These are phyloP conservation scores for Hypolimnas misippus DNA, from an alignment of 2,888 invertebrate genomes.

Conservation along the genomic window DNA sequence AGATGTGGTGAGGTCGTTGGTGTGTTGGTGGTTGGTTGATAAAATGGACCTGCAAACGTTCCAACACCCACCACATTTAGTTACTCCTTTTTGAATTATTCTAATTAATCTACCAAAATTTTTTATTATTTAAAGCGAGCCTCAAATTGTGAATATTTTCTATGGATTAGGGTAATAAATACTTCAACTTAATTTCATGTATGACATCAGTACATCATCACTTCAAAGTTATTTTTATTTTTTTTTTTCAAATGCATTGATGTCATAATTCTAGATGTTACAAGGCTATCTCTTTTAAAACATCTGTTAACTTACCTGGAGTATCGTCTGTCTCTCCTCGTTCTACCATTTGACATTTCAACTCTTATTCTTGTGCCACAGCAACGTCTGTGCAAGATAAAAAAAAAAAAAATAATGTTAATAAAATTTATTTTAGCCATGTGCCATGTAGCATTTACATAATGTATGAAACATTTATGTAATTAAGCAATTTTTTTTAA, in stretches of 20 bases:
- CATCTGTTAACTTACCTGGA: constrained; percentile 48
- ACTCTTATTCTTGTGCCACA: constrained; percentile 95
- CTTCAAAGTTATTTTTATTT: neutral
- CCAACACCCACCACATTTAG: constrained; percentile 84
- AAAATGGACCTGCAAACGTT: constrained; percentile 85
- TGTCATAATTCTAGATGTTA: constrained; percentile 18
- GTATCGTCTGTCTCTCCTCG: constrained; percentile 87
- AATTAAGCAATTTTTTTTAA: too few species aligned
- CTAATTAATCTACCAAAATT: constrained; percentile 38
- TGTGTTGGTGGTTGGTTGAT: constrained; percentile 84
- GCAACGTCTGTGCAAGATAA: constrained; percentile 85
- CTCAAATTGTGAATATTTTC: constrained; percentile 19
- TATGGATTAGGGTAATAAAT: constrained; percentile 19
- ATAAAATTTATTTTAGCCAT: too few species aligned
- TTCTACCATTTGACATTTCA: constrained; percentile 96
- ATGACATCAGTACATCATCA: constrained; percentile 19
- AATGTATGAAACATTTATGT: too few species aligned
- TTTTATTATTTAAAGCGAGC: constrained; percentile 27
- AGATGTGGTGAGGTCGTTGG: constrained; percentile 83
- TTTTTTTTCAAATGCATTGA: neutral
- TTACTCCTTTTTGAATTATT: constrained; percentile 59
- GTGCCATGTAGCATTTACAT: too few species aligned
- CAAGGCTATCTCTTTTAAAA: constrained; percentile 5
- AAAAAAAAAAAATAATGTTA: too few species aligned
- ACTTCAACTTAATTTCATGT: constrained; percentile 3